Conservation (phyloP, 2,888 invertebrate species). For the Meiosimyza platycephala region DNA sequence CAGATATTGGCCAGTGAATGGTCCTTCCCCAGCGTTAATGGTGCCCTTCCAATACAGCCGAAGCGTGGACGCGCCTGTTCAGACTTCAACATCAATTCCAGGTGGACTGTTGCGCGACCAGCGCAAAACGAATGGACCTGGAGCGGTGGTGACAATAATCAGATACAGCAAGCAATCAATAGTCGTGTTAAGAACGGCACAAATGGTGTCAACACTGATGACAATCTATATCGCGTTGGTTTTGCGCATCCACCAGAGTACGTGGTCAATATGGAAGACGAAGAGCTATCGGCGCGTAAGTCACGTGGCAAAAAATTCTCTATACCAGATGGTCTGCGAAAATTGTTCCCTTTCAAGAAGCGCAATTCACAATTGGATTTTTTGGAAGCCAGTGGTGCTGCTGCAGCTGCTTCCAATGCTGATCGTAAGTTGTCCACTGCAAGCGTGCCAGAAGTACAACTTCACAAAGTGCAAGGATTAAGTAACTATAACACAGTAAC, state of each 20-base stretch:
- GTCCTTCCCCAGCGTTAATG: constrained; percentile 65
- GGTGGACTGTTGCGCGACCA: constrained; percentile 46
- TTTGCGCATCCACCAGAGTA: constrained; percentile 46
- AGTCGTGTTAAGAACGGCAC: constrained; percentile 54
- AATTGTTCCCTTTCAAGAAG: constrained; percentile 63
- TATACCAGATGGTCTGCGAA: constrained; percentile 62
- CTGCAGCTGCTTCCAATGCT: constrained; percentile 7
- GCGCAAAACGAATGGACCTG: constrained; percentile 66
- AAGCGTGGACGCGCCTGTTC: constrained; percentile 72
- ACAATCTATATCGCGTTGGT: constrained; percentile 50
- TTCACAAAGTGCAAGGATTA: constrained; percentile 46
- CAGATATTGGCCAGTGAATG: constrained; percentile 82
- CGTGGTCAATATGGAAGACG: constrained; percentile 54
- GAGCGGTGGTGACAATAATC: constrained; percentile 66
- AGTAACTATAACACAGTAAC: constrained; percentile 62
- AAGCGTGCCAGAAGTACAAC: constrained; percentile 59
- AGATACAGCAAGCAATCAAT: constrained; percentile 66
- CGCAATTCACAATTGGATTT: constrained; percentile 57
- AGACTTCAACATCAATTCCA: constrained; percentile 68
- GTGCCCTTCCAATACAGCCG: constrained; percentile 65
- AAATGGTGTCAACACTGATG: constrained; percentile 43
- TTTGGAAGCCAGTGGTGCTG: constrained; percentile 37
- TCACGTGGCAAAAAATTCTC: constrained; percentile 60
- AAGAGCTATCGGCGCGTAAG: constrained; percentile 48
- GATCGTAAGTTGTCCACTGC: constrained; percentile 60